A percentile compares a stretch with the other conserved stretches of the same genome.
Evolutionary conservation across 2,797 vertebrate genomes (phyloP).

Genomic region (Danio choprae): DNA sequence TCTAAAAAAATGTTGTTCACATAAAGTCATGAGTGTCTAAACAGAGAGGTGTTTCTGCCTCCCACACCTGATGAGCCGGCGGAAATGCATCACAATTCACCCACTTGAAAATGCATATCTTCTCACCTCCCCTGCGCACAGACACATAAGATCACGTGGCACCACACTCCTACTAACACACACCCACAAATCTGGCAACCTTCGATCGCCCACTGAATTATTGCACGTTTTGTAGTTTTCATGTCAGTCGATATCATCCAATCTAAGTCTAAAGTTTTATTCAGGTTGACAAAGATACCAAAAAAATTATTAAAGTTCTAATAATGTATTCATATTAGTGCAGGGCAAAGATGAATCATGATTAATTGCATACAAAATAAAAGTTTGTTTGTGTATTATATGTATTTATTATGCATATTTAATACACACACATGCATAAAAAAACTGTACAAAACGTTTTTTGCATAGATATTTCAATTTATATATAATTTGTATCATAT

Average conservation of each 20-base stretch:
- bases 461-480: no score
- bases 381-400: no score
- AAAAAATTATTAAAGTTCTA: neutral
- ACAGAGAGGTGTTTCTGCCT: conserved; percentile 12
- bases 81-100: conserved; percentile 50
- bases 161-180: conserved; percentile 5
- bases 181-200: conserved; percentile 9
- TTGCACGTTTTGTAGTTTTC: neutral
- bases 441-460: no score
- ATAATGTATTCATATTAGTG: no score
- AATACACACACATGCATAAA: no score
- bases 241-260: neutral
- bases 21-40: conserved; percentile 6
- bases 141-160: neutral
- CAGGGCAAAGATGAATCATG: no score
- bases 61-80: conserved; percentile 28
- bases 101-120: conserved; percentile 21
- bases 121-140: conserved; percentile 24
- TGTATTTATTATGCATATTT: no score
- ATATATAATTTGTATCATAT: no score
- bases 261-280: neutral
- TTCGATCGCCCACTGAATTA: neutral
- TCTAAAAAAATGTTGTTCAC: neutral
- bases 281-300: neutral
- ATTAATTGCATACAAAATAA: no score